Conservation (phyloP, 2,113 vertebrate genomes). For the Heterochromis multidens region DNA sequence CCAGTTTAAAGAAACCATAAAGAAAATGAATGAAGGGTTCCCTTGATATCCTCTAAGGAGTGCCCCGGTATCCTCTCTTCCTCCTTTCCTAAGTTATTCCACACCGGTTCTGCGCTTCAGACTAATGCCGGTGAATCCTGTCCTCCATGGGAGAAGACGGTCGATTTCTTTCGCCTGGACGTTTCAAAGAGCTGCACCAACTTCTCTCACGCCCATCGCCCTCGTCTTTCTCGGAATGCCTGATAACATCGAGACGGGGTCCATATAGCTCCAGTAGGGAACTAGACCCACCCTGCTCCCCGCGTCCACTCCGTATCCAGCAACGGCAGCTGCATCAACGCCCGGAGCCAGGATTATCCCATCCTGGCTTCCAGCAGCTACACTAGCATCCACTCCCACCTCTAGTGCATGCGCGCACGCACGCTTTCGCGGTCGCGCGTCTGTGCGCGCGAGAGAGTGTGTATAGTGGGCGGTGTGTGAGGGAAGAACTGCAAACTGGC, state of each 20-base stretch:
- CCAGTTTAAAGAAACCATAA: constrained; percentile 29
- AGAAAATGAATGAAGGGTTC: constrained; percentile 4
- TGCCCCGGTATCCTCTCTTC: constrained; percentile 12
- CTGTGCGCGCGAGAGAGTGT: neutral
- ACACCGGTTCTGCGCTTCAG: constrained; percentile 21
- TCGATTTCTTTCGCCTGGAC: constrained; percentile 36
- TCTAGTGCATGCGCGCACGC: constrained; percentile 29
- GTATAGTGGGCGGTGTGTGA: constrained; percentile 40
- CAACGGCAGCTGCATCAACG: constrained; percentile 69
- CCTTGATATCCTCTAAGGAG: neutral
- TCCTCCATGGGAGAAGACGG: constrained; percentile 50
- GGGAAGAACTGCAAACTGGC: constrained; percentile 35
- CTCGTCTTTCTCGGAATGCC: constrained; percentile 41
- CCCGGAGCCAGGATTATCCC: constrained; percentile 73
- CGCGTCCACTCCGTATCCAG: constrained; percentile 62
- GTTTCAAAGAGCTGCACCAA: constrained; percentile 51
- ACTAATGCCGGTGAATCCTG: constrained; percentile 19
- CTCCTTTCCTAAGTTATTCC: constrained; percentile 44
- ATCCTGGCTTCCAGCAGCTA: constrained; percentile 68
- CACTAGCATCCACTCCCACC: constrained; percentile 62
- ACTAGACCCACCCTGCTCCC: constrained; percentile 62
- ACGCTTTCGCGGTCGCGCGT: neutral
- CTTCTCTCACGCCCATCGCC: constrained; percentile 48
- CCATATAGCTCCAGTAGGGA: constrained; percentile 42
- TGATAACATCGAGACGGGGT: constrained; percentile 48